Conservation (phyloP, 2,888 invertebrate species). For the Clepsis dumicolana region DNA sequence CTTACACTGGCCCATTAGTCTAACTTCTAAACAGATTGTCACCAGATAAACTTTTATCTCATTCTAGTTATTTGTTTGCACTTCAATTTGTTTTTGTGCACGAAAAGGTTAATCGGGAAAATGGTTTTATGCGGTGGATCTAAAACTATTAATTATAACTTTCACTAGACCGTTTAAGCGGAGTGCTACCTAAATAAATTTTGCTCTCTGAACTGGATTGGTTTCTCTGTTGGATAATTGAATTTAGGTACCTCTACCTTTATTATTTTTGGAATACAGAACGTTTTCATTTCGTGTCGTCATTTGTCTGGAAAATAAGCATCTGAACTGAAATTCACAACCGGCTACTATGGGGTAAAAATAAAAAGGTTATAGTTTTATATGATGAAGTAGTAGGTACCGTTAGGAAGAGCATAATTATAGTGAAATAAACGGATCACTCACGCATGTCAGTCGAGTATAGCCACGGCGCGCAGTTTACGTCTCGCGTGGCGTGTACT, state of each 20-base stretch:
- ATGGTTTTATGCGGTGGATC: conserved; percentile 5
- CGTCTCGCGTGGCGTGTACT: too few relatives aligned
- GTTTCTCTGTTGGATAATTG: conserved; percentile 8
- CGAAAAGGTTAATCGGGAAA: conserved; percentile 9
- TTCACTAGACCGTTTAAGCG: conserved; percentile 3
- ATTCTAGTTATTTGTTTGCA: conserved; percentile 20
- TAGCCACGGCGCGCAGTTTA: too few relatives aligned
- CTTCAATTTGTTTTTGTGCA: conserved; percentile 21
- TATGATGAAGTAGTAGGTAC: neutral
- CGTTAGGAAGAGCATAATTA: neutral
- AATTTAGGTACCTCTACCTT: neutral
- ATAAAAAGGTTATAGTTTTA: neutral
- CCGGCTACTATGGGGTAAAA: neutral
- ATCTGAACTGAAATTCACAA: neutral
- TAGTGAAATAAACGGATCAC: too few relatives aligned
- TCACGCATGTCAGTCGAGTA: too few relatives aligned
- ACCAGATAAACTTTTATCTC: conserved; percentile 38
- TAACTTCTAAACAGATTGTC: conserved; percentile 53
- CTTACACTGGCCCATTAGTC: conserved; percentile 50
- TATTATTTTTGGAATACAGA: neutral
- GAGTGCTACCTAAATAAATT: conserved; percentile 11
- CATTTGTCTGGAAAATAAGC: neutral
- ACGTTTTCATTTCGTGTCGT: neutral
- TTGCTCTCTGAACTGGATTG: conserved; percentile 15
- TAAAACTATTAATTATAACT: conserved; percentile 20